Conservation (phyloP, 2,113 vertebrate species). For the Heliornis fulica region DNA sequence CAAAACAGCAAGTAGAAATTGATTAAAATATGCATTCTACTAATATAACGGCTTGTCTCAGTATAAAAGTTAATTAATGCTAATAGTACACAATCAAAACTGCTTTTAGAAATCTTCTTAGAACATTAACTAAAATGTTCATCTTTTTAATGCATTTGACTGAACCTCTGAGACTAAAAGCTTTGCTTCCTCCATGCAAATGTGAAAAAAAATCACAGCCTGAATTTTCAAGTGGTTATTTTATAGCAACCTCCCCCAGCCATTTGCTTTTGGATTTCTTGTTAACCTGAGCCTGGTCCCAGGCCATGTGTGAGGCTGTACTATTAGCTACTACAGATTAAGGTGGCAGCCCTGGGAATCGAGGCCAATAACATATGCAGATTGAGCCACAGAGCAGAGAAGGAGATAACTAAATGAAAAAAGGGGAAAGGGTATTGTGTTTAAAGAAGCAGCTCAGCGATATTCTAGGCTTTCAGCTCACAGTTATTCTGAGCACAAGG, state of each 20-base stretch:
- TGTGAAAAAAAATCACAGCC: constrained; percentile 56
- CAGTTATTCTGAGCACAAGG: background rate
- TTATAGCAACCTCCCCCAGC: constrained; percentile 45
- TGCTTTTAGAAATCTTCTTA: constrained; percentile 77
- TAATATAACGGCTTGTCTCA: constrained; percentile 68
- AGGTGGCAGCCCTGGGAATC: constrained; percentile 48
- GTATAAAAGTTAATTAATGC: constrained; percentile 79
- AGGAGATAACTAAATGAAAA: constrained; percentile 55
- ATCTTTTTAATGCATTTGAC: constrained; percentile 75
- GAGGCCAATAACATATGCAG: constrained; percentile 51
- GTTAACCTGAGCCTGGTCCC: constrained; percentile 46
- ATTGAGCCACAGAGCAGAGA: constrained; percentile 35
- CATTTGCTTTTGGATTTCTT: constrained; percentile 56
- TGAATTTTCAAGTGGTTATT: constrained; percentile 57
- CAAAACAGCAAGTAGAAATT: constrained; percentile 61
- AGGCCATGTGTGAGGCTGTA: constrained; percentile 50
- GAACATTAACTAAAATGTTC: constrained; percentile 80
- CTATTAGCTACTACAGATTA: constrained; percentile 60
- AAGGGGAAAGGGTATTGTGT: background rate
- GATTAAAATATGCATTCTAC: constrained; percentile 74
- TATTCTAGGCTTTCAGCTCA: background rate
- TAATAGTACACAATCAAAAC: constrained; percentile 77
- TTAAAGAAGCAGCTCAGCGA: constrained; percentile 20
- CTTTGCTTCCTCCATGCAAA: constrained; percentile 66
- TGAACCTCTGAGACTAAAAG: constrained; percentile 72